Evolutionary conservation across 2,888 invertebrate genomes (phyloP).

Genomic region (Eupithecia abbreviata): DNA sequence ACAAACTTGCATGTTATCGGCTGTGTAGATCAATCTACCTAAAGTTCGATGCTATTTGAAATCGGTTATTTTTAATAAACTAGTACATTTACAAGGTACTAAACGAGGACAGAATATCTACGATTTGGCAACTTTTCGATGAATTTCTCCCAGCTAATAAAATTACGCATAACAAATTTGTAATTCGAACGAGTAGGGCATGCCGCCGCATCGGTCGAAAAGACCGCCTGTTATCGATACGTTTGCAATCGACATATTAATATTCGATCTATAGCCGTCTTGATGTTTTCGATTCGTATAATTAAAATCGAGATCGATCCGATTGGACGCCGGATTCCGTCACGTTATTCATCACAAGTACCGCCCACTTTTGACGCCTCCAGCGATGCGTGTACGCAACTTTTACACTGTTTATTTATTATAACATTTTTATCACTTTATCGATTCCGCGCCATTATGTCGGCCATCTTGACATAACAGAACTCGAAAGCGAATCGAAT

Average conservation of each 20-base stretch:
- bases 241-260: constrained; percentile 80
- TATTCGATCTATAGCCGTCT: constrained; percentile 78
- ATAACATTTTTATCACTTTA: constrained; percentile 60
- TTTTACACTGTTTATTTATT: constrained; percentile 69
- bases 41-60: background rate
- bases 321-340: constrained; percentile 80
- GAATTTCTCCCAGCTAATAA: constrained; percentile 72
- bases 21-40: background rate
- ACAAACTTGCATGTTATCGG: constrained; percentile 12
- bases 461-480: constrained; percentile 59
- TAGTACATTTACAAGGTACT: background rate
- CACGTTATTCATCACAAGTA: constrained; percentile 78
- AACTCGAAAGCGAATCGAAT: constrained; percentile 41
- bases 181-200: constrained; percentile 49
- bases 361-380: constrained; percentile 83
- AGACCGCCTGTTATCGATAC: constrained; percentile 68
- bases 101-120: background rate
- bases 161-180: constrained; percentile 76
- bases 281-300: constrained; percentile 81
- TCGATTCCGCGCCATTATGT: constrained; percentile 60
- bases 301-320: constrained; percentile 81
- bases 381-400: constrained; percentile 78
- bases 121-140: constrained; percentile 52
- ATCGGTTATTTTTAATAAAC: background rate
- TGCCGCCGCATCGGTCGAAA: constrained; percentile 55